Percentiles rank a stretch among this genome's conserved stretches.
These are phyloP conservation scores for Cephus pygmeus DNA, from an alignment of 2,888 invertebrate genomes.

Conservation along the genomic window DNA sequence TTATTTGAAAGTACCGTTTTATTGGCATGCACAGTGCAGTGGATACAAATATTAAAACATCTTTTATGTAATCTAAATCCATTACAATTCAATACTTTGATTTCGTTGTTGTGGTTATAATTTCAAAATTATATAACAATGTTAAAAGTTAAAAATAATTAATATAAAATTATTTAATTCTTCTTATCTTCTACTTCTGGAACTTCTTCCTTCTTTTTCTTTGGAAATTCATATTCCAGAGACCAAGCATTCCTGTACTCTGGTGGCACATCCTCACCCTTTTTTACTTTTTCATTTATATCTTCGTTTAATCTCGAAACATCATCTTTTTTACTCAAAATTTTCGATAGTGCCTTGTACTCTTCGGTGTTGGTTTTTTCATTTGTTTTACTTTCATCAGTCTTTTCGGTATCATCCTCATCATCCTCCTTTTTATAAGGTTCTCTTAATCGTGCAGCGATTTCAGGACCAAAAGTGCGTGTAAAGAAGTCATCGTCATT, in stretches of 20 bases:
- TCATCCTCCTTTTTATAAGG: constrained; percentile 13
- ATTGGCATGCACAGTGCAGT: not conserved
- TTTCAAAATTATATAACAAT: not conserved
- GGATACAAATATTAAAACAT: not conserved
- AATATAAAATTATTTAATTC: not conserved
- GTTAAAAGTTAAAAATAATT: not conserved
- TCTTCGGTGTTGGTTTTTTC: constrained; percentile 6
- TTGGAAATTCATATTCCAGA: constrained; percentile 68
- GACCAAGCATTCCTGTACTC: constrained; percentile 70
- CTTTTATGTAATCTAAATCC: not conserved
- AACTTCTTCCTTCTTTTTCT: constrained; percentile 28
- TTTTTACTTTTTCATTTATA: constrained; percentile 63
- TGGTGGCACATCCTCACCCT: constrained; percentile 66
- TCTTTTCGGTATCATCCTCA: constrained; percentile 16
- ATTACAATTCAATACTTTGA: not conserved
- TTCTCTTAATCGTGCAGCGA: constrained; percentile 13
- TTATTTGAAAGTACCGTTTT: not conserved
- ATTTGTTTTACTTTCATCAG: constrained; percentile 5
- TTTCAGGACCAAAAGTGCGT: constrained; percentile 29
- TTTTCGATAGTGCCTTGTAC: constrained; percentile 34
- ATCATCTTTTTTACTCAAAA: constrained; percentile 35
- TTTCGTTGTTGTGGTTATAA: not conserved
- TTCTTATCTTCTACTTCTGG: not conserved
- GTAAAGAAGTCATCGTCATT: constrained; percentile 19
- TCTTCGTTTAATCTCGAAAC: constrained; percentile 54